Evolutionary conservation across 2,113 vertebrate genomes (phyloP).

Genomic region (Myodes glareolus): DNA sequence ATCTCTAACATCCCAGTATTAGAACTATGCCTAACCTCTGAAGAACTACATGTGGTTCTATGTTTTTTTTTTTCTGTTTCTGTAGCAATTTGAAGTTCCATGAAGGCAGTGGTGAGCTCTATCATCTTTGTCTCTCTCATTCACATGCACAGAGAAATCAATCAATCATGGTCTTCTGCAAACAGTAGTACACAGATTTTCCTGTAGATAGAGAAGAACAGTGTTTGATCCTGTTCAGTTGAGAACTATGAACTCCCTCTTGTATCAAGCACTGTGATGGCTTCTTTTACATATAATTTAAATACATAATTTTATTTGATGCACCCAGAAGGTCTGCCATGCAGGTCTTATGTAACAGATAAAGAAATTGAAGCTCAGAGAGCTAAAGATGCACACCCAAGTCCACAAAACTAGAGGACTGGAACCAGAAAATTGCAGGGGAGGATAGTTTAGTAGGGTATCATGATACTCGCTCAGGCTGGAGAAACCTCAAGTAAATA

Average conservation of each 20-base stretch:
- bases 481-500: neutral
- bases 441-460: neutral
- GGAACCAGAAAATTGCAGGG: neutral
- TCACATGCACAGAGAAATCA: neutral
- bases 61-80: neutral
- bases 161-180: neutral
- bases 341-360: neutral
- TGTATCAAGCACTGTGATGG: neutral
- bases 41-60: neutral
- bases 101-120: neutral
- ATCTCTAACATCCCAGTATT: neutral
- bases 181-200: constrained; percentile 11
- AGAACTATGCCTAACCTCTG: neutral
- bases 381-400: neutral
- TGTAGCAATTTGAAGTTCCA: neutral
- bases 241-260: neutral
- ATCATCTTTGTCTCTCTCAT: neutral
- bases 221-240: constrained; percentile 3
- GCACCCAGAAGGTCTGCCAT: neutral
- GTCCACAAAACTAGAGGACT: neutral
- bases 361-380: neutral
- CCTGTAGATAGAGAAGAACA: neutral
- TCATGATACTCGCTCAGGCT: neutral
- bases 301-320: neutral
- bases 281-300: neutral